Base-by-base conservation (phyloP, 2,113 vertebrate genomes). In the Ptychochromis oligacanthus region DNA sequence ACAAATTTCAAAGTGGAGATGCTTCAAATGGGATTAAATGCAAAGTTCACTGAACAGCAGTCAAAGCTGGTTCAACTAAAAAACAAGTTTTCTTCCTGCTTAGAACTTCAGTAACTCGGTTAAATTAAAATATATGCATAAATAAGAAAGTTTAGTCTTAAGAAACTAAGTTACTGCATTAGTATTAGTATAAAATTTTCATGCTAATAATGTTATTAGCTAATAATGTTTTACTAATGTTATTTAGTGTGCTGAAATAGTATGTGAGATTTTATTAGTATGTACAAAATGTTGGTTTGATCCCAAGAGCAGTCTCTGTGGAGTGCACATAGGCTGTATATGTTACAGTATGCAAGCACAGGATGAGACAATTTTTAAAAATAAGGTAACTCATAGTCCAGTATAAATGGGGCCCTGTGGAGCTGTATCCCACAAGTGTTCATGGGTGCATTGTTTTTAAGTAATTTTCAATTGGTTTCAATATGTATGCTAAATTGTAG, bases 1-100 rank as follows among this genome's bases (percentile, higher is more conserved):
- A 75, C 61, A 80, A 70, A 65, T 86, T 87, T 84, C 81, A 88
- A 85, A 89, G 88, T 79, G 9, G 57, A 55, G 54, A 80, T 55
- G 54, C 54, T 67, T 78, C 56, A 82, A 79, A 65, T 38, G 75
- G 79, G 57, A 34, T 70, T 74, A 14, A 7, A 61, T 4, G 64
- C 49, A 80, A 72, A 75, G 14, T 31, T 56, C 61, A 72, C 24
- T 43, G 64, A 52, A 43, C 72, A 49, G 61, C 20, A 28, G 2
- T 61, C 54, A 26, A 34, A 79, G 18, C 31, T 55, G 20, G 31
- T 83, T 80, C 17, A 80, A 12, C 17, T 38, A 22, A 75, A 56
- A 31, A 36, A 55, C 28, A 75, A 24, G n/a, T 15, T n/a, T 12
- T 67, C 14, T 9, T 60, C 31, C 18, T 55, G 70, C 72, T 34